A percentile compares a stretch with the other conserved stretches of the same genome.
These are phyloP conservation scores for Spea bombifrons DNA, from an alignment of 2,113 vertebrate genomes.

Conservation along the genomic window DNA sequence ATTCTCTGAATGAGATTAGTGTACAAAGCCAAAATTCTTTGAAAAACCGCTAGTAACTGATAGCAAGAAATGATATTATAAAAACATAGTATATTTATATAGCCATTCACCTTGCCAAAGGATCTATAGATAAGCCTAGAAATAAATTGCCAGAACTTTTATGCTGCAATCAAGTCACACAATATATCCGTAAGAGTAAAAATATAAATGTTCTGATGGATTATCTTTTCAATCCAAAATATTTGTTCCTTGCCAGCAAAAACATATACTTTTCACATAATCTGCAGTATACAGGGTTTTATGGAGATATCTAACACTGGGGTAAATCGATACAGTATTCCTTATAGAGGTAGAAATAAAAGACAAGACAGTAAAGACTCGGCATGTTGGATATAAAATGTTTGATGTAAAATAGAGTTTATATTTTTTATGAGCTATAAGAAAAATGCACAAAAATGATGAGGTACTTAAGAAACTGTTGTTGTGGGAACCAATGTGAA, in stretches of 20 bases:
- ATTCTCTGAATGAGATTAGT: too few relatives aligned
- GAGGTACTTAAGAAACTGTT: too few relatives aligned
- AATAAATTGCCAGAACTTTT: slow-evolving; percentile 35
- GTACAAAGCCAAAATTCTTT: too few relatives aligned
- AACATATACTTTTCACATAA: slow-evolving; percentile 23
- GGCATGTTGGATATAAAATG: slow-evolving; percentile 12
- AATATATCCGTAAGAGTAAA: slow-evolving; percentile 27
- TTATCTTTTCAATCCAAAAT: slow-evolving; percentile 30
- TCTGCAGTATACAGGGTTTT: slow-evolving; percentile 18
- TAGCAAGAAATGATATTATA: slow-evolving; percentile 6
- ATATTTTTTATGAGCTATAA: slow-evolving; percentile 37
- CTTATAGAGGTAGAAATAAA: slow-evolving; percentile 11
- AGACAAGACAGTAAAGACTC: slow-evolving; percentile 28
- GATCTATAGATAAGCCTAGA: slow-evolving; percentile 37
- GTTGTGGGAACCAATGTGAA: too few relatives aligned
- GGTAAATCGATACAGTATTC: slow-evolving; percentile 25
- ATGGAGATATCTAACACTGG: slow-evolving; percentile 18
- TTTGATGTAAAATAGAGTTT: slow-evolving; percentile 34
- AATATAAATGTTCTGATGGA: slow-evolving; percentile 30
- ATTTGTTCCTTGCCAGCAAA: slow-evolving; percentile 37
- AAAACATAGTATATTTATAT: slow-evolving; percentile 41
- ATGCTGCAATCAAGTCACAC: slow-evolving; percentile 41
- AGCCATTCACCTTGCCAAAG: slow-evolving; percentile 35
- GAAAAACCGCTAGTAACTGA: too few relatives aligned
- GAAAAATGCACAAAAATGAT: neutral